These are phyloP conservation scores for Galemys pyrenaicus DNA, from an alignment of 2,113 vertebrate genomes.

Conservation along the genomic window DNA sequence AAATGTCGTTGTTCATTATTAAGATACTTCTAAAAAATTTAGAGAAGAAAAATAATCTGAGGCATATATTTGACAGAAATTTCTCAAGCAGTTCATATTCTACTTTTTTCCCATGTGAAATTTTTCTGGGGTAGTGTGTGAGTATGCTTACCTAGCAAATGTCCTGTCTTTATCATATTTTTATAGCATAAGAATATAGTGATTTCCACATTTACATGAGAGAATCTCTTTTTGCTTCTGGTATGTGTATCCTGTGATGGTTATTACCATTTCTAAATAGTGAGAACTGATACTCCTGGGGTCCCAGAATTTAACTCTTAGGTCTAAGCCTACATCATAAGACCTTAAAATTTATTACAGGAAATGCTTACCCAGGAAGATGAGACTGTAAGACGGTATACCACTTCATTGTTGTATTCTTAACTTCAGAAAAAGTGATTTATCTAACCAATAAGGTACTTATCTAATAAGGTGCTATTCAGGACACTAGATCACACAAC, in stretches of 20 bases:
- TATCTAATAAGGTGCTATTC: not conserved
- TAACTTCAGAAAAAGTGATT: constrained; percentile 13
- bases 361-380: not conserved
- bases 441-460: not conserved
- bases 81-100: not conserved
- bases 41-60: constrained; percentile 27
- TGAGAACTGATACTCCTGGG: not conserved
- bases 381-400: not conserved
- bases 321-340: not conserved
- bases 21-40: constrained; percentile 29
- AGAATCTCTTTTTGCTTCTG: not conserved
- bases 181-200: not conserved
- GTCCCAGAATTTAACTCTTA: constrained; percentile 5
- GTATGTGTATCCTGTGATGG: not conserved
- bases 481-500: not conserved
- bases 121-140: not conserved
- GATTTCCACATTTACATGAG: constrained; percentile 7
- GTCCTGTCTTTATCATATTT: not conserved
- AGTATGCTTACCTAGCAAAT: constrained; percentile 34
- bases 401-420: not conserved
- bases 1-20: constrained; percentile 40
- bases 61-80: not conserved
- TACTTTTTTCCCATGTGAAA: not conserved
- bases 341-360: constrained; percentile 14
- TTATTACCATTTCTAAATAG: not conserved